These are phyloP conservation scores for Ploceus nigricollis DNA, from an alignment of 2,113 vertebrate species.

Conservation along the genomic window DNA sequence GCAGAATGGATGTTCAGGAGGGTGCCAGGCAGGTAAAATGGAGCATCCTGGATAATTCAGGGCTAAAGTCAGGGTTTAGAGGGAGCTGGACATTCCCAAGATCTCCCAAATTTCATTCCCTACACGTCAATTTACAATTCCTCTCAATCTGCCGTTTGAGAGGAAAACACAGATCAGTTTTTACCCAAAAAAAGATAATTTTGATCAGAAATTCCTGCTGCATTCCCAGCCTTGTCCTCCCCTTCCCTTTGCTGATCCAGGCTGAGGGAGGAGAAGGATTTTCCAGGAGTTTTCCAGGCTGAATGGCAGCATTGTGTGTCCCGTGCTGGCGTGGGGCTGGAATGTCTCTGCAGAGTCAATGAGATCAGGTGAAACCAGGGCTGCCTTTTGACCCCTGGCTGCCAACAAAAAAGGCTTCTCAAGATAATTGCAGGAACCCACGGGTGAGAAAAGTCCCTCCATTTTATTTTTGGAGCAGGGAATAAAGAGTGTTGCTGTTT, in stretches of 20 bases:
- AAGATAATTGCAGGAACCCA: conserved; percentile 12
- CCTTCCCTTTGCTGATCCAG: not conserved
- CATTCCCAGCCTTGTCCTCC: not conserved
- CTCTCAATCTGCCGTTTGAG: not conserved
- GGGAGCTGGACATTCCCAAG: not conserved
- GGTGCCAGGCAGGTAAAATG: not conserved
- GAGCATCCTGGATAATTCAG: not conserved
- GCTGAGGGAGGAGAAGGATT: not conserved
- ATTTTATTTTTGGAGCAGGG: not conserved
- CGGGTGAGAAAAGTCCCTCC: not conserved
- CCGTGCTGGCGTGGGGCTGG: not conserved
- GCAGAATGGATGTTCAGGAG: not conserved
- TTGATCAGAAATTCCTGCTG: accelerated
- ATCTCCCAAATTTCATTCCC: not conserved
- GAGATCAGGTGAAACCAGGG: conserved; percentile 7
- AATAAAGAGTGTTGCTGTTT: not conserved
- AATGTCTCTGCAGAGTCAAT: not conserved
- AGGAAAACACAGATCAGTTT: accelerated
- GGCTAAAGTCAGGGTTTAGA: not conserved
- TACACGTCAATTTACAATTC: accelerated
- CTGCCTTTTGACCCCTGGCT: conserved; percentile 27
- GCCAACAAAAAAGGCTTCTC: not conserved
- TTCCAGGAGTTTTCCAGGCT: not conserved
- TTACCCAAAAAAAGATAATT: accelerated
- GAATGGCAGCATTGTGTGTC: conserved; percentile 34